Evolutionary conservation across 2,888 invertebrate genomes (phyloP).

Genomic region (Conchocele bisecta): DNA sequence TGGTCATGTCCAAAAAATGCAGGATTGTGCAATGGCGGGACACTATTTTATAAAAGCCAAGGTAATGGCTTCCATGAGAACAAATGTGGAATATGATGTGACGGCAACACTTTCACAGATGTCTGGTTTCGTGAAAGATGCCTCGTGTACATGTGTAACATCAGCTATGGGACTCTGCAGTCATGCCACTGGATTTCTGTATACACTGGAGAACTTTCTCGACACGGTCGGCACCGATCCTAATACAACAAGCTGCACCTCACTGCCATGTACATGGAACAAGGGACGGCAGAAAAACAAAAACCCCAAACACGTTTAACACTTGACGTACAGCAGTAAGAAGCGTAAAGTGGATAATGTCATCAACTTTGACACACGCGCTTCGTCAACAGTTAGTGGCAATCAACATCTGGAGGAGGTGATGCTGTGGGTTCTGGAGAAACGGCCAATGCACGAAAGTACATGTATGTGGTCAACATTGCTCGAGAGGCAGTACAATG

Average conservation of each 20-base stretch:
- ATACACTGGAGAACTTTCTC: neutral
- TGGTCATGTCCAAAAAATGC: constrained; percentile 23
- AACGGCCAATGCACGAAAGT: neutral
- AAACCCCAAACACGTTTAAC: constrained; percentile 2
- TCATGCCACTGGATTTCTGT: constrained; percentile 9
- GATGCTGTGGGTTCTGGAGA: neutral
- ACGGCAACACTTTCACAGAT: constrained; percentile 19
- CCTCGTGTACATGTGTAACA: constrained; percentile 14
- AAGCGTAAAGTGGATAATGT: constrained; percentile 2
- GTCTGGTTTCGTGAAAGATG: constrained; percentile 16
- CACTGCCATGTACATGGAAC: constrained; percentile 15
- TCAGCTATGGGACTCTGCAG: constrained; percentile 16
- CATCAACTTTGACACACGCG: constrained; percentile 4
- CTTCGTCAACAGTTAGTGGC: neutral
- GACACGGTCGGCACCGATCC: neutral
- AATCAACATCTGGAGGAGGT: neutral
- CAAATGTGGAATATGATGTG: constrained; percentile 10
- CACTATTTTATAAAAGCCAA: constrained; percentile 36
- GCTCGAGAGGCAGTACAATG: constrained; percentile 2
- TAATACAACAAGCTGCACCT: constrained; percentile 13
- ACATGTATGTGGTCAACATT: constrained; percentile 16
- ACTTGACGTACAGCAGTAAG: neutral
- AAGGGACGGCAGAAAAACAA: neutral
- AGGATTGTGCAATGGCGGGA: constrained; percentile 31
- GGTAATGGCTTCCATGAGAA: constrained; percentile 30